Evolutionary conservation across 2,888 invertebrate species (phyloP), one percentile per base, ranked within the genome.

Genomic region (Micoletzkya japonica): DNA sequence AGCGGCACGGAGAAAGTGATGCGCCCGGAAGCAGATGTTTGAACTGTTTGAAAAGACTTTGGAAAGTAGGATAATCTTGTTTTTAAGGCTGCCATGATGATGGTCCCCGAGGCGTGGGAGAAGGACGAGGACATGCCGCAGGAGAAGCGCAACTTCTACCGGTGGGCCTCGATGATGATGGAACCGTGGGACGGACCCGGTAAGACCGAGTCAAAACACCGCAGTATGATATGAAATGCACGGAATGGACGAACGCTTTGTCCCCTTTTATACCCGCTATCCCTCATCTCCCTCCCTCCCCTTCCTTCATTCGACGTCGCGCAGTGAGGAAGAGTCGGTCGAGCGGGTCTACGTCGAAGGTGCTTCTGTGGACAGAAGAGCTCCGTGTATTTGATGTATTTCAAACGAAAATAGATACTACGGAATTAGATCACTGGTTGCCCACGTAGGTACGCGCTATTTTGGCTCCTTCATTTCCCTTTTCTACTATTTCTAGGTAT

Each of bases 131-230:
- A 66, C 3, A 58, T 64, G 67, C 20, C 50, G 26, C 39, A 28
- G 17, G 57, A 70, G 57, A 70, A 60, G 36, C 34, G 58, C 4
- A 57, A 56, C 49, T 64, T 95, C 87, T 98, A 98, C 88, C 92
- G 93, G 79, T 98, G 97, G 97, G 92, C 95, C 20, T 92, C 95
- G 0, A 96, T 88, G 85, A 92, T 92, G 26, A 98, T 98, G 97
- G 98, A 98, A 86, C 97, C 98, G 0, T 98, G 98, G 98, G 98
- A 98, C 87, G 98, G 98, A 49, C 89, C 87, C n/a, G 86, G 86
- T 86, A 66, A 72, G 73, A 30, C n/a, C n/a, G n/a, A n/a, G n/a
- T n/a, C 32, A 14, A 14, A 20, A 17, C 49, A 44, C 44, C 20
- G 7, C 37, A 20, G 6, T 17, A 60, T 39, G 7, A 10, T 2